phyloP scores from a whole-genome alignment of 1,140 invertebrate genomes.

The Bombus impatiens region DNA sequence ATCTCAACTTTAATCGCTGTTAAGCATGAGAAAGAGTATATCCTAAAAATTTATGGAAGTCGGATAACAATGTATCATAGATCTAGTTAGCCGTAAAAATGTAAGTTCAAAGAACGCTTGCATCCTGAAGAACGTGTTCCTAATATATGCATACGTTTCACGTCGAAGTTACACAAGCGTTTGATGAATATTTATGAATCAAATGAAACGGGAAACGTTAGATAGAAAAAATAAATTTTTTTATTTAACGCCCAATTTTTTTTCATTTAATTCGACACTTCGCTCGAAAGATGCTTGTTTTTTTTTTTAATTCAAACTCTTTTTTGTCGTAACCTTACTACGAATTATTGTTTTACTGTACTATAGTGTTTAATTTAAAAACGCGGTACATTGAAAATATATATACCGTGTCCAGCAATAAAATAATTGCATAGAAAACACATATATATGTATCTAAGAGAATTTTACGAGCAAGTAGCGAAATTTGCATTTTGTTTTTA shows the following conservation, averaged over 20 bases:
- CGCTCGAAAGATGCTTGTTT: background rate
- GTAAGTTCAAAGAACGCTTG: background rate
- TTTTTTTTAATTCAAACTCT: background rate
- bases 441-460: background rate
- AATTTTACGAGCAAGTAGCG: background rate
- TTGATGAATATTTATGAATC: background rate
- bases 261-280: background rate
- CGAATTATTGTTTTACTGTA: background rate
- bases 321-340: background rate
- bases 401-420: conserved; percentile 4
- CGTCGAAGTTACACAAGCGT: background rate
- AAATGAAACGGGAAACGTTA: background rate
- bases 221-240: background rate
- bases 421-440: background rate
- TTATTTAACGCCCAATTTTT: background rate
- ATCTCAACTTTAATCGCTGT: background rate
- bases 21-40: background rate
- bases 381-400: no score
- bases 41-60: background rate
- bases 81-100: background rate
- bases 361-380: conserved; percentile 9
- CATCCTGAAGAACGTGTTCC: conserved; percentile 3
- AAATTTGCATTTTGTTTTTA: conserved; percentile 7
- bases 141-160: background rate
- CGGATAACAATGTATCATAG: background rate